Base-by-base conservation (phyloP, 2,113 vertebrate genomes). In the Parus major region DNA sequence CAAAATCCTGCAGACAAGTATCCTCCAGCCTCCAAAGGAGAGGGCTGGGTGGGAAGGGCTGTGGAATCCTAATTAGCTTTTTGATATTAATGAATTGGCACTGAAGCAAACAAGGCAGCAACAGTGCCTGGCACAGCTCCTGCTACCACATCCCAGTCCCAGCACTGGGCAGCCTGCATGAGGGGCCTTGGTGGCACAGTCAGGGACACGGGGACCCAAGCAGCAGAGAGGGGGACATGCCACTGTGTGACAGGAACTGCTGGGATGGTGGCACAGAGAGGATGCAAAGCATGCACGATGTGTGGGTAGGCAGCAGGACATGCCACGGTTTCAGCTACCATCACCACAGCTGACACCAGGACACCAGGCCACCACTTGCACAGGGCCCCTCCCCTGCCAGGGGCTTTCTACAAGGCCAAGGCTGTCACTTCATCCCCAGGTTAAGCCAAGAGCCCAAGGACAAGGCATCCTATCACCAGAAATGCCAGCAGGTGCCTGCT, bases 41-140 rank as follows among this genome's bases (percentile, higher is more conserved):
- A 92, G 69, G 75, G 75, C 36, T 4, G 15, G 73, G 73, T 44
- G 42, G 85, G 82, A 95, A 92, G 78, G 86, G 69, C 91, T 96
- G 80, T 8, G 5, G 97, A 95, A 96, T 93, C 77, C 75, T 95
- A 95, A 97, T 96, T 95, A 96, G 85, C 60, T 88, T 66, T 80
- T 92, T 14, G 59, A 66, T 95, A 93, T 87, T 92, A 96, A 96
- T 71, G 84, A 96, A 49, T 59, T 66, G 71, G 33, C 53, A 46
- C 65, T 31, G 60, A 80, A 89, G 82, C 64, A 94, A 95, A 90
- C 73, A 94, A 86, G 71, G 29, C 46, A 1, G 63, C 56, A 8
- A 66, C 29, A 15, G 69, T 7, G 8, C 57, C 87, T 93, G 71
- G 86, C 86, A 71, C 44, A 52, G 72, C 82, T 83, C 79, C 53